phyloP scores from a whole-genome alignment of 2,113 vertebrate genomes.

The Raja brachyura region DNA sequence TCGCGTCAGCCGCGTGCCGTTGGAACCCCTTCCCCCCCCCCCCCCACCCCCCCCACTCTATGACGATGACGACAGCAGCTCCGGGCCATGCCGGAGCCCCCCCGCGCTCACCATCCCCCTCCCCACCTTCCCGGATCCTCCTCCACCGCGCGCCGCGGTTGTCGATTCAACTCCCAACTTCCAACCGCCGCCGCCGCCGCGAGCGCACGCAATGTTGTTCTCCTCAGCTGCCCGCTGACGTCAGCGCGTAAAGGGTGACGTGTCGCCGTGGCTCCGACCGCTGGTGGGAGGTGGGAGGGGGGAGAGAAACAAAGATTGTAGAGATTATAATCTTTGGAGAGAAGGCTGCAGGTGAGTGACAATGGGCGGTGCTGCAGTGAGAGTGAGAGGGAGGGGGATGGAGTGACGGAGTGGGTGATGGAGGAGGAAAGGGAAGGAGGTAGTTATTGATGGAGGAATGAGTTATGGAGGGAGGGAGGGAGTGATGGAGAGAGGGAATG shows the following conservation, averaged over 20 bases:
- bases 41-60: too few relatives aligned
- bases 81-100: not conserved
- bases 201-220: not conserved
- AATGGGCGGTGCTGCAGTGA: not conserved
- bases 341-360: not conserved
- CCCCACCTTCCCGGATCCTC: not conserved
- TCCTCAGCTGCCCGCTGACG: not conserved
- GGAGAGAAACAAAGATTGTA: too few relatives aligned
- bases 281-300: not conserved
- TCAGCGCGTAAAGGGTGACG: not conserved
- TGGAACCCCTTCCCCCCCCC: not conserved
- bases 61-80: too few relatives aligned
- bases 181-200: too few relatives aligned
- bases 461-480: too few relatives aligned
- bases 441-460: too few relatives aligned
- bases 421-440: too few relatives aligned
- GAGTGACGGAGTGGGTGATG: too few relatives aligned
- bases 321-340: too few relatives aligned
- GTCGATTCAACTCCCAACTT: too few relatives aligned
- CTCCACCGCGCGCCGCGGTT: not conserved
- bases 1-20: slow-evolving; percentile 40
- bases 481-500: too few relatives aligned
- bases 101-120: not conserved
- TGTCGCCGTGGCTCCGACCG: not conserved
- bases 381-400: too few relatives aligned